Evolutionary conservation across 64 coral and sea anemone genomes (phyloP), one percentile per base, ranked within the genome.

Genomic region (Stylophora pistillata): DNA sequence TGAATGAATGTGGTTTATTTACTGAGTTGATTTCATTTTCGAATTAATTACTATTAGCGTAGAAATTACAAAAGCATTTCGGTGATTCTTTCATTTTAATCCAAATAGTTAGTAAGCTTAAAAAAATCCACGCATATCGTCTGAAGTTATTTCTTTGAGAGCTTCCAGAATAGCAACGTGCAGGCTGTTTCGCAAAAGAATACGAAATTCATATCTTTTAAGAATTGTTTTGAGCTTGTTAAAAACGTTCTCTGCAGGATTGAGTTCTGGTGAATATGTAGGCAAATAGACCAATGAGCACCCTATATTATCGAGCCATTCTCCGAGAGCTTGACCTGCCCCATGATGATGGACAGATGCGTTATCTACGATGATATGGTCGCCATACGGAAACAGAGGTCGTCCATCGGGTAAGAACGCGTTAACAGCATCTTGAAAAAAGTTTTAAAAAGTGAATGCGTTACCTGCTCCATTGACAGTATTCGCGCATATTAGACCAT

Each of bases 271-370:
- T 73, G 85, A 87, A 56, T 87, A 87, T 20, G 85, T 72, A 23
- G 85, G 85, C 54, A 58, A 74, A 56, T 88, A 88, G 34, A 88
- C 86, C 34, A 88, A 72, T 18, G 60, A 72, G 62, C 58, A 77
- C 29, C 86, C 86, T 73, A 88, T 88, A 57, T 47, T 74, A 88
- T 77, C 23, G 15, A 88, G 56, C 73, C 54, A 88, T 23, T 88
- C 55, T 62, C 73, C 86, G 18, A 88, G 58, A 68, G 63, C 82
- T 13, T 15, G 32, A 33, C 84, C 84, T n/a, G n/a, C n/a, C n/a
- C 68, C 55, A 21, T 30, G 12, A 78, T 78, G 53, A 20, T 84
- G 80, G 0, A 37, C 30, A 30, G 80, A 55, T 63, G 56, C 60
- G 27, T 84, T 83, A 32, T 63, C 56, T 58, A 60, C 31, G 0